A percentile compares a stretch with the other conserved stretches of the same genome.
phyloP scores from a whole-genome alignment of 2,888 invertebrate species.

The Ichneumoninae sp. region DNA sequence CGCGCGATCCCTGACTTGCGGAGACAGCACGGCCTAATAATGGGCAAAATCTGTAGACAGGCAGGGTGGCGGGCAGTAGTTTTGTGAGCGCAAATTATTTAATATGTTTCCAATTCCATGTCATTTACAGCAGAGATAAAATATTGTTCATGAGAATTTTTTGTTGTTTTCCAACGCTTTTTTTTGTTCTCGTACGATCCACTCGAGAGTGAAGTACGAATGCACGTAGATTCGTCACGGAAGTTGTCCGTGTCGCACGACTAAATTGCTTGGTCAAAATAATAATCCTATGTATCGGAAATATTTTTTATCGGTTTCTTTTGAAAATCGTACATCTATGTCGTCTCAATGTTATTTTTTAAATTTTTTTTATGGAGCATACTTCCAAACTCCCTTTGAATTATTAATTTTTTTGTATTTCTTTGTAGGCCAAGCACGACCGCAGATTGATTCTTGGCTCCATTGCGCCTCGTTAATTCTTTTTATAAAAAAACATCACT shows the following conservation, averaged over 20 bases:
- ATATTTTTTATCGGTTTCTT: slow-evolving; percentile 42
- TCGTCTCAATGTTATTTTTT: slow-evolving; percentile 7
- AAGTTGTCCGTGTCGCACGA: slow-evolving; percentile 36
- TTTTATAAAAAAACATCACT: slow-evolving; percentile 69
- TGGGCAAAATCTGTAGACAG: slow-evolving; percentile 70
- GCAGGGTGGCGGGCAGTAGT: slow-evolving; percentile 80
- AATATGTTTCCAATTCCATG: slow-evolving; percentile 79
- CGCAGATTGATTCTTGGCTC: slow-evolving; percentile 54
- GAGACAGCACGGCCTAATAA: slow-evolving; percentile 60
- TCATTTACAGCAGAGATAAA: slow-evolving; percentile 70
- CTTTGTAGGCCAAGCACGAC: slow-evolving; percentile 47
- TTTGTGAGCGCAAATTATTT: slow-evolving; percentile 81
- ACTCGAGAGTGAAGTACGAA: slow-evolving; percentile 27
- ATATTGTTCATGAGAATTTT: slow-evolving; percentile 60
- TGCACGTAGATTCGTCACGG: slow-evolving; percentile 30
- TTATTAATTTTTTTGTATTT: slow-evolving; percentile 35
- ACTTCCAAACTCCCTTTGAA: slow-evolving; percentile 48
- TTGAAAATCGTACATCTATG: slow-evolving; percentile 54
- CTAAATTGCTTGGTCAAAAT: slow-evolving; percentile 43
- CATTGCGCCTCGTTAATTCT: slow-evolving; percentile 64
- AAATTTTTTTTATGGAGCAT: slow-evolving; percentile 26
- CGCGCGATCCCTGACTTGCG: slow-evolving; percentile 33
- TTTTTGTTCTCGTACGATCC: slow-evolving; percentile 27
- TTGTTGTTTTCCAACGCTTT: slow-evolving; percentile 31
- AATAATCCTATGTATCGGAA: slow-evolving; percentile 56